Conservation (phyloP, 2,888 invertebrate genomes). For the Pammene aurita region DNA sequence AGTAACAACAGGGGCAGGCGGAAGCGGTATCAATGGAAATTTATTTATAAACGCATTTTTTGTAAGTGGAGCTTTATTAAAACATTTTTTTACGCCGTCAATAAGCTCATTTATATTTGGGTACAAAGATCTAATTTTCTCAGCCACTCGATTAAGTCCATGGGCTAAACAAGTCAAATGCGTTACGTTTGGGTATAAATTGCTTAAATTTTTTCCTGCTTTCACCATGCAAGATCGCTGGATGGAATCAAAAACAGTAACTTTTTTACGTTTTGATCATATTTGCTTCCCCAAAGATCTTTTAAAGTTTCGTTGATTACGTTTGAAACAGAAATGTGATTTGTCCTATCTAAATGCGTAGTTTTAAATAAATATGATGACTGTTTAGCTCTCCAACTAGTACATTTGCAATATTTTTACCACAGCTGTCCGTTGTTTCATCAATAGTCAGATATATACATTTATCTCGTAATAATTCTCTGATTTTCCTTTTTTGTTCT, state of each 20-base stretch:
- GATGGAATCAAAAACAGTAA: conserved; percentile 10
- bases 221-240: conserved; percentile 10
- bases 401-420: conserved; percentile 15
- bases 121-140: not conserved
- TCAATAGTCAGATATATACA: conserved; percentile 14
- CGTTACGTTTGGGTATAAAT: conserved; percentile 14
- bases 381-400: conserved; percentile 4
- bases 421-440: conserved; percentile 12
- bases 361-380: no score
- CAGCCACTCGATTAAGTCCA: not conserved
- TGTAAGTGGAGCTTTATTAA: no score
- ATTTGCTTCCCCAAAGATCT: conserved; percentile 4
- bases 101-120: not conserved
- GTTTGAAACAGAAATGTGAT: conserved; percentile 2
- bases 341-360: no score
- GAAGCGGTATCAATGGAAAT: no score
- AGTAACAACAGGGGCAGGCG: no score
- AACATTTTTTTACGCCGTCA: not conserved
- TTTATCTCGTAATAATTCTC: conserved; percentile 4
- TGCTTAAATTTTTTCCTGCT: conserved; percentile 7
- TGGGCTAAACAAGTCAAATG: not conserved
- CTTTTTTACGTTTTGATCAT: conserved; percentile 13
- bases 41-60: no score
- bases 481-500: conserved; percentile 18
- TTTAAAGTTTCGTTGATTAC: not conserved